Evolutionary conservation across 2,888 invertebrate genomes (phyloP).

Genomic region (Subacronicta megacephala): DNA sequence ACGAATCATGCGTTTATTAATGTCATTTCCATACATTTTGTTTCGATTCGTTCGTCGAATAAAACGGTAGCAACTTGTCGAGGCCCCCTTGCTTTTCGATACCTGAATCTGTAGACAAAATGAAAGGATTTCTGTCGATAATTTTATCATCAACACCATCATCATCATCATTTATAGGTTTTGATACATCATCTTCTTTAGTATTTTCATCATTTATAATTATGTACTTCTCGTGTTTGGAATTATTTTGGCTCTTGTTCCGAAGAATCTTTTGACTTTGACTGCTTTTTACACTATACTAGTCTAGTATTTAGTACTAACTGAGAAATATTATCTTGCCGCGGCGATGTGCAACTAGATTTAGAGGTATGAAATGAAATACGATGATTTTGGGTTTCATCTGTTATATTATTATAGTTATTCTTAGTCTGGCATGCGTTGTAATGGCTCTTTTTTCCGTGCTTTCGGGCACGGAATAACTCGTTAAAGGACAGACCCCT

Average conservation of each 20-base stretch:
- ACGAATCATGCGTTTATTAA: too few relatives aligned
- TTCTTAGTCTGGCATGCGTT: neutral
- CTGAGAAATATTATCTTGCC: constrained; percentile 4
- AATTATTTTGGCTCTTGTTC: constrained; percentile 6
- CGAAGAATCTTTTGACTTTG: constrained; percentile 3
- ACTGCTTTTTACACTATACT: constrained; percentile 36
- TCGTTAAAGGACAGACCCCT: too few relatives aligned
- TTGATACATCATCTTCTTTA: neutral
- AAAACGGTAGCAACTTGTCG: too few relatives aligned
- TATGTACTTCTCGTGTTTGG: constrained; percentile 18
- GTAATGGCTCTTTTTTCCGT: too few relatives aligned
- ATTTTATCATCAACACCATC: neutral
- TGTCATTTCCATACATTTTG: too few relatives aligned
- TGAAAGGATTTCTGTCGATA: neutral
- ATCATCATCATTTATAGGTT: neutral
- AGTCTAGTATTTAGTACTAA: constrained; percentile 37
- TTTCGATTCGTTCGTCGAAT: too few relatives aligned
- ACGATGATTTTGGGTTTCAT: constrained; percentile 29
- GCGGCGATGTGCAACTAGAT: constrained; percentile 25
- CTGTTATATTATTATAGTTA: neutral
- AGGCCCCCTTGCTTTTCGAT: neutral
- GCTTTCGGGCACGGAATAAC: too few relatives aligned
- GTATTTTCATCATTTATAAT: constrained; percentile 1
- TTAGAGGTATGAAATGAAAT: constrained; percentile 25
- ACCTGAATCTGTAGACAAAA: neutral